Evolutionary conservation across 2,888 invertebrate species (phyloP), one percentile per base, ranked within the genome.

Genomic region (Dynastes hyllus): DNA sequence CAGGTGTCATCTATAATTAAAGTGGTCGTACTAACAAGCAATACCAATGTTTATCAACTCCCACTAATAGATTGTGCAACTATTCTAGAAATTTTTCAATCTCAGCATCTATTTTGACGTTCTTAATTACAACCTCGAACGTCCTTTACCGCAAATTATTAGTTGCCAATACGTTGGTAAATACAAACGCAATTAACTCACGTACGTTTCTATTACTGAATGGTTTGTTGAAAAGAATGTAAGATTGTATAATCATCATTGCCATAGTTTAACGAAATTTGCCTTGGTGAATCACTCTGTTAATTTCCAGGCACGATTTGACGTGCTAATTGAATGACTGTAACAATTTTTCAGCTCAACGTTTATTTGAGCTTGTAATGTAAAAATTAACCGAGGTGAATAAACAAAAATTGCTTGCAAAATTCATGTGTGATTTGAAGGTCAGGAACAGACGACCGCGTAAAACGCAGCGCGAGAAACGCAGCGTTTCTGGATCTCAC

Each of bases 1-100:
- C 9, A 13, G 63, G 29, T 63, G 63, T 63, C 63, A 63, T 63
- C 63, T 63, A 29, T 13, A 63, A 63, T 63, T 63, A 32, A 63
- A 29, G 4, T 27, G 32, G 27, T 27, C 13, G 63, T 27, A 63
- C 63, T 63, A 63, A 63, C n/a, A 16, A 27, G 3, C 32, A 13
- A 11, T 8, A 9, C 0, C 4, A 63, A 63, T 13, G 32, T 63
- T 63, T 32, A 32, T 29, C 6, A 63, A 4, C 29, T 5, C 8
- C 13, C 13, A 11, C 32, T 32, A 32, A 63, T 29, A 63, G 63
- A 63, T 63, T 29, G 63, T 27, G 32, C 63, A 63, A 11, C 6
- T 63, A 1, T 55, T 55, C 55, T 22, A 9, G 22, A 55, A 55
- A 22, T 27, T 16, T 55, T 45, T 45, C 11, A 45, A 45, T 45